Base-by-base conservation (phyloP, 2,797 vertebrate species). In the Urocyon cinereoargenteus region DNA sequence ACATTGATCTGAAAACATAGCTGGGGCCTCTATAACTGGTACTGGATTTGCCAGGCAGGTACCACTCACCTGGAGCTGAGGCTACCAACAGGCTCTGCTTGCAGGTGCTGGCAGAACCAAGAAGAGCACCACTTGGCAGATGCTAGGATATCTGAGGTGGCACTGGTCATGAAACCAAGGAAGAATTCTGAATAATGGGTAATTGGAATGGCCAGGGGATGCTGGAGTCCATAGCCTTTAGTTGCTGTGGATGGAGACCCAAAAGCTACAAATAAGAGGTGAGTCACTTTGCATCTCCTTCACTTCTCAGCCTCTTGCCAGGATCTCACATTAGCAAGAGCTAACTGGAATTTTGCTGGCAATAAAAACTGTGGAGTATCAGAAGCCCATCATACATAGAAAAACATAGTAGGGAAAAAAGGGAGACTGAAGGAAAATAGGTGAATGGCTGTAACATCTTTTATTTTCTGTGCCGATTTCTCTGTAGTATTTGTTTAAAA, bases 241-340 rank as follows among this genome's bases (percentile, higher is more conserved):
- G 5, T 14, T 82, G 28, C 64, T 73, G 13, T 28, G 9, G 49
- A 85, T 64, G 7, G 13, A 94, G 24, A 7, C 12, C 66, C 26
- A 61, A 73, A 87, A 85, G 11, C 53, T 90, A 28, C 51, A 70
- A 88, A 61, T 55, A 79, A 64, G 26, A 49, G 91, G 16, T 66
- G 45, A 95, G 57, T 66, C 36, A 83, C 16, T 75, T 86, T 45
- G 14, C 31, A n/a, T 13, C 8, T 13, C 49, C n/a, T 86, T 79
- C 21, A n/a, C 64, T 89, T 81, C 64, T 90, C 51, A 85, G 49
- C 93, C 59, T 90, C 34, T 84, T 92, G 72, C 53, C 59, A 96
- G 72, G 34, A 73, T 22, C 3, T 93, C 49, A 28, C 24, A 51
- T 26, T 75, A 22, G 26, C 70, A 86, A 93, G 73, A 78, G 53